These are phyloP conservation scores for Drosophila emarginata DNA, from an alignment of 2,888 invertebrate species.

Conservation along the genomic window DNA sequence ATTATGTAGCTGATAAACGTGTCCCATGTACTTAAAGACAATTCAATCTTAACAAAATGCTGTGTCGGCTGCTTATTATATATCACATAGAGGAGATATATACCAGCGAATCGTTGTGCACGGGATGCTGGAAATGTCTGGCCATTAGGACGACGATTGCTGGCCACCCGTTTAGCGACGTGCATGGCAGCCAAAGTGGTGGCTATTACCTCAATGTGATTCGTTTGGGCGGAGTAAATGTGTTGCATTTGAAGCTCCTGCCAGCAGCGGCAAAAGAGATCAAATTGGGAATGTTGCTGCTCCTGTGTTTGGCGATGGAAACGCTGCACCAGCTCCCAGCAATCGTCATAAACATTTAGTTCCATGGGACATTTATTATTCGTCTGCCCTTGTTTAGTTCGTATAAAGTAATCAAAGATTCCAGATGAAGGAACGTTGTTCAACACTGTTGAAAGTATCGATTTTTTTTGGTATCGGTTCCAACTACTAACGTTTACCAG, in stretches of 20 bases:
- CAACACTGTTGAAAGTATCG: background rate
- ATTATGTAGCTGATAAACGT: conserved; percentile 56
- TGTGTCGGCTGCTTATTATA: conserved; percentile 80
- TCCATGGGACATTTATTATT: conserved; percentile 42
- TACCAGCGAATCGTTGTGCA: conserved; percentile 64
- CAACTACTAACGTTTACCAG: background rate
- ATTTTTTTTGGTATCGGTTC: background rate
- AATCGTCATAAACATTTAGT: conserved; percentile 47
- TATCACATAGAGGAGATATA: conserved; percentile 75
- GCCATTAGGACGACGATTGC: conserved; percentile 48
- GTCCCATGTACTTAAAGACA: conserved; percentile 64
- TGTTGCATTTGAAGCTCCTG: conserved; percentile 65
- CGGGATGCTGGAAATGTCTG: conserved; percentile 36
- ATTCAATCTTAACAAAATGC: conserved; percentile 71
- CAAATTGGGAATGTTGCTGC: conserved; percentile 49
- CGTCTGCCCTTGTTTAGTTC: background rate
- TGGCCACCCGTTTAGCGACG: conserved; percentile 64
- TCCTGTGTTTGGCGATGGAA: conserved; percentile 32
- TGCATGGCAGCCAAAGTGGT: conserved; percentile 72
- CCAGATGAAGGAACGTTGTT: background rate
- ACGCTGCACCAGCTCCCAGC: conserved; percentile 50
- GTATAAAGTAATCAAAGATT: background rate
- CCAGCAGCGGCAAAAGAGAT: conserved; percentile 74
- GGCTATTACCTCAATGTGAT: conserved; percentile 67
- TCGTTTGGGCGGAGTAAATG: conserved; percentile 71